These are phyloP conservation scores for Tipula unca DNA, from an alignment of 2,888 invertebrate genomes.

Conservation along the genomic window DNA sequence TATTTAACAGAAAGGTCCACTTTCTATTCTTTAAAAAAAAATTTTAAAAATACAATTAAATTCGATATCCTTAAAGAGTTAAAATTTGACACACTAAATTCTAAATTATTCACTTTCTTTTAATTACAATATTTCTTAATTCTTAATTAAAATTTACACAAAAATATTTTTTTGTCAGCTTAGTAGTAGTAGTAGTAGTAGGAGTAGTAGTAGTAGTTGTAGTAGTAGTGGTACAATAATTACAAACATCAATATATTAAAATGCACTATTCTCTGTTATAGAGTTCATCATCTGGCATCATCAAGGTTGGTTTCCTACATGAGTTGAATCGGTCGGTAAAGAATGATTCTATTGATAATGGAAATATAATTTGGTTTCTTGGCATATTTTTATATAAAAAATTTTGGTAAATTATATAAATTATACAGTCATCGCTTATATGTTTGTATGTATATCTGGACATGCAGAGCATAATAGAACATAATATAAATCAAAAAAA, in stretches of 20 bases:
- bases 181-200: background rate
- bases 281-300: slow-evolving; percentile 26
- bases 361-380: slow-evolving; percentile 21
- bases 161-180: background rate
- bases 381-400: background rate
- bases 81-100: background rate
- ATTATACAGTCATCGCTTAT: background rate
- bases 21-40: background rate
- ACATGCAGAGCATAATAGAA: background rate
- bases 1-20: background rate
- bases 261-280: slow-evolving; percentile 17
- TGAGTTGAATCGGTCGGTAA: slow-evolving; percentile 42
- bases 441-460: background rate
- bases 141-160: background rate
- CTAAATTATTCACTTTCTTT: background rate
- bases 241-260: background rate
- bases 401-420: background rate
- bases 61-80: background rate
- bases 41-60: too few relatives aligned
- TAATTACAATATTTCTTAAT: background rate
- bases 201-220: background rate
- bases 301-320: slow-evolving; percentile 42
- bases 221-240: background rate
- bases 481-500: background rate
- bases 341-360: slow-evolving; percentile 37